Base-by-base conservation (phyloP, 2,113 vertebrate species). In the Brachypteracias leptosomus region DNA sequence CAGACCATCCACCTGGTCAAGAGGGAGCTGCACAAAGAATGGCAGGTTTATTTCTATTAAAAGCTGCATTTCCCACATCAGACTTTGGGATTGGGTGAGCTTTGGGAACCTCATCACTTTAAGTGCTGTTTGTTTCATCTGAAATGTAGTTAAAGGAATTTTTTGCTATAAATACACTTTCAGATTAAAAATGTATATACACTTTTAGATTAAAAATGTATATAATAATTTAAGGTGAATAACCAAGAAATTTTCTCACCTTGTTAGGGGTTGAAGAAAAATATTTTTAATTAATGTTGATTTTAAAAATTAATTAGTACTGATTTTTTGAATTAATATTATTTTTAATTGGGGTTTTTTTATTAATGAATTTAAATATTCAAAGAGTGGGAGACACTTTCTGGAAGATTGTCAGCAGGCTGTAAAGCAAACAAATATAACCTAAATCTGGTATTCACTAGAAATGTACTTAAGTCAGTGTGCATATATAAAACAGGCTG, bases 201-300 rank as follows among this genome's bases (percentile, higher is more conserved):
- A n/a, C 10, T 18, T 62, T 24, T 3, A 35, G 18, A 42, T 88
- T 62, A 38, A 19, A 66, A 33, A 59, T n/a, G 3, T 3, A 0
- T 31, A 3, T 42, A 2, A 8, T 47, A 14, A 57, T 52, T 33
- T 17, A 15, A 65, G 22, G 35, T 46, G 28, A 72, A 63, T 40
- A 46, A 76, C 59, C 16, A 36, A 40, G 21, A 46, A 2, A 25
- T 29, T 54, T 54, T 83, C 58, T 90, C 25, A 58, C 33, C 52
- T 63, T 58, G 21, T 13, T 68, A 51, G 21, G 16, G 72, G 19
- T 5, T 51, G 36, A 76, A 76, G 42, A 63, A 84, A 84, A 61
- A 42, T 6, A 15, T 42, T 42, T 42, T 42, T 7, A 0, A 1
- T 26, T 19, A 33, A n/a, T n/a, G n/a, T n/a, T n/a, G n/a, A n/a